A percentile compares a stretch with the other conserved stretches of the same genome.
phyloP scores from a whole-genome alignment of 2,113 vertebrate genomes.

The Pseudopodoces humilis region DNA sequence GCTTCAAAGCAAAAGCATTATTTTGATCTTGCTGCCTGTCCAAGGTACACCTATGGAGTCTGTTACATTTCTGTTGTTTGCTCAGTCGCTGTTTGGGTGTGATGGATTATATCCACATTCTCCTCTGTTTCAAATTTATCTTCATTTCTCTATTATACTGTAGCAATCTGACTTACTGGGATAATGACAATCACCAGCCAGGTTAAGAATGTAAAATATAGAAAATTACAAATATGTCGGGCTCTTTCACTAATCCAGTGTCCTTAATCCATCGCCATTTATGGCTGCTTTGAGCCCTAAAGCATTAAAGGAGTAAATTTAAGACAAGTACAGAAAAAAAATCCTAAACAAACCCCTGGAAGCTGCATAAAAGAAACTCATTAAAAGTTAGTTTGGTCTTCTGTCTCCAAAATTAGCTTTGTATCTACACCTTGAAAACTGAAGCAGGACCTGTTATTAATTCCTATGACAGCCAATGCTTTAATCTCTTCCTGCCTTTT shows the following conservation, averaged over 20 bases:
- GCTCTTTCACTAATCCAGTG: not conserved
- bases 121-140: not conserved
- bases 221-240: not conserved
- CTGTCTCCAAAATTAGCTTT: slow-evolving; percentile 11
- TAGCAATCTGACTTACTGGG: not conserved
- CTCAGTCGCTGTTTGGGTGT: not conserved
- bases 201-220: not conserved
- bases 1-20: not conserved
- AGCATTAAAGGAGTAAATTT: not conserved
- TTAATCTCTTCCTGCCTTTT: slow-evolving; percentile 55
- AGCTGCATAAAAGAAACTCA: not conserved
- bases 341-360: not conserved
- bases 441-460: slow-evolving; percentile 38
- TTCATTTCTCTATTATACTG: not conserved
- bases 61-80: not conserved
- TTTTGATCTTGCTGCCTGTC: slow-evolving; percentile 12
- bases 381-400: not conserved
- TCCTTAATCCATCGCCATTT: not conserved
- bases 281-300: not conserved
- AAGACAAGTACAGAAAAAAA: not conserved
- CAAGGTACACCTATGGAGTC: not conserved
- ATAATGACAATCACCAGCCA: not conserved
- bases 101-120: not conserved
- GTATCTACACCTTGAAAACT: not conserved
- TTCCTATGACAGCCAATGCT: not conserved